Evolutionary conservation across 2,113 vertebrate genomes (phyloP).

Genomic region (Sapayoa aenigma): DNA sequence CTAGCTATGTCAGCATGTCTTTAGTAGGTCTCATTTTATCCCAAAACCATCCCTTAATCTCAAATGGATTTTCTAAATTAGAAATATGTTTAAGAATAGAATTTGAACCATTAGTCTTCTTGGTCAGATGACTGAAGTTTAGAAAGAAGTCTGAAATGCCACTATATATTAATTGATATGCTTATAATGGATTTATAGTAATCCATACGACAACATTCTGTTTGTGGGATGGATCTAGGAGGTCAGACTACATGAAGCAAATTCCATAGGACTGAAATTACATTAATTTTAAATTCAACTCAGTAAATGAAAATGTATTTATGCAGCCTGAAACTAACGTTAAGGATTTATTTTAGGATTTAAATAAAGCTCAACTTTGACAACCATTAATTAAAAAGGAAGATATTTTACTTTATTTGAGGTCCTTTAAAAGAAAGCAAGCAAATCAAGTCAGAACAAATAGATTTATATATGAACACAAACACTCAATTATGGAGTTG

Average conservation of each 20-base stretch:
- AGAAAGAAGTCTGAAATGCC: not conserved
- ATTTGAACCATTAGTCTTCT: not conserved
- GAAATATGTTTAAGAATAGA: not conserved
- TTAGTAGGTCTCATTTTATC: not conserved
- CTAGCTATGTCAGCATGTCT: not conserved
- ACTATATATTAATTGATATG: not conserved
- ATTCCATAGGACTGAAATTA: not conserved
- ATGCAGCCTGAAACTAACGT: not conserved
- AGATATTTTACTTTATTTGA: not conserved
- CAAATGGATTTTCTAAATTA: not conserved
- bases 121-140: not conserved
- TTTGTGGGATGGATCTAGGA: not conserved
- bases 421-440: not conserved
- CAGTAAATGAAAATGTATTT: not conserved
- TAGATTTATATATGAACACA: not conserved
- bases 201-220: not conserved
- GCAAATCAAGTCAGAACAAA: constrained; percentile 23
- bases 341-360: not conserved
- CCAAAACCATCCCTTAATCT: not conserved
- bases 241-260: not conserved
- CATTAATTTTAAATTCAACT: not conserved
- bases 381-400: not conserved
- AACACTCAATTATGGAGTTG: constrained; percentile 1
- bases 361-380: not conserved
- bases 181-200: not conserved